Percentiles rank a stretch among this genome's conserved stretches.
phyloP scores from a whole-genome alignment of 2,888 invertebrate genomes.

The Drosophila macrospina region DNA sequence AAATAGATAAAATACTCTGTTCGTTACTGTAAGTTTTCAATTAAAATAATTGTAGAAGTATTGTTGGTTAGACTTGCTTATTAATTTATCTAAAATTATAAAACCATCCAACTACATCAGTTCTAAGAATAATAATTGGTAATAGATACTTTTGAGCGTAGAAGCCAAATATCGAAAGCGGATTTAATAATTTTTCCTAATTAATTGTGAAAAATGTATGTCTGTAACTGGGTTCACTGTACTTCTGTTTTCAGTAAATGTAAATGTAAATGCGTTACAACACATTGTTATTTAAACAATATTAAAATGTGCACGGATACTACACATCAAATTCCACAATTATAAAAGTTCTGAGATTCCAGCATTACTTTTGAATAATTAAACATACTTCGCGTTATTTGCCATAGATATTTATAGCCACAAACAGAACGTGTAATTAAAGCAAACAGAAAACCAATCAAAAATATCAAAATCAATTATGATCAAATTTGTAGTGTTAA shows the following conservation, averaged over 20 bases:
- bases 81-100: background rate
- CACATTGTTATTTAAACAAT: too few relatives aligned
- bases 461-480: constrained; percentile 44
- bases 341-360: background rate
- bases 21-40: constrained; percentile 35
- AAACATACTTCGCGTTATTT: constrained; percentile 18
- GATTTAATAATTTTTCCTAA: constrained; percentile 8
- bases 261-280: constrained; percentile 21
- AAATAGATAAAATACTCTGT: constrained; percentile 27
- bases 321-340: background rate
- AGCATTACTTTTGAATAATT: background rate
- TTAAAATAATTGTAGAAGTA: background rate
- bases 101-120: background rate
- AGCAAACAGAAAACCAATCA: constrained; percentile 40
- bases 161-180: too few relatives aligned
- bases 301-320: too few relatives aligned
- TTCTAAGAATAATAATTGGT: background rate
- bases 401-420: constrained; percentile 41
- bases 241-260: constrained; percentile 55
- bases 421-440: constrained; percentile 49
- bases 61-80: background rate
- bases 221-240: constrained; percentile 35
- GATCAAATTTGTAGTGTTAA: constrained; percentile 36
- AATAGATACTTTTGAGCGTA: background rate
- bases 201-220: constrained; percentile 55